These are phyloP conservation scores for Epirrhoe tristata DNA, from an alignment of 2,888 invertebrate species.

Conservation along the genomic window DNA sequence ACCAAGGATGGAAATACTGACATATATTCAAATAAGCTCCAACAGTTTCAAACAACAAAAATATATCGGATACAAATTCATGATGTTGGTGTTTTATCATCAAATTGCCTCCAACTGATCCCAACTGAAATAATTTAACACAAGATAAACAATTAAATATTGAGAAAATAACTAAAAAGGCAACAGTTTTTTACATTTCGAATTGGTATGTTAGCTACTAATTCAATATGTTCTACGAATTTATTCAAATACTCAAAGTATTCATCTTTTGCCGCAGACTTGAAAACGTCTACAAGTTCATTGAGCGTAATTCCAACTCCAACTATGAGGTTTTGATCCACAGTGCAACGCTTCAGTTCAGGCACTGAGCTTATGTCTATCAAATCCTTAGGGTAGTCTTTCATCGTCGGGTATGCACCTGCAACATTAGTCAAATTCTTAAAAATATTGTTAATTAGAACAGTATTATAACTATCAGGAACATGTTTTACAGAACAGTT, in stretches of 20 bases:
- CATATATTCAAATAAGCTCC: slow-evolving; percentile 62
- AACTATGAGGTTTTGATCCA: slow-evolving; percentile 71
- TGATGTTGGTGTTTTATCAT: slow-evolving; percentile 87
- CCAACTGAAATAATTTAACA: slow-evolving; percentile 58
- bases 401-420: slow-evolving; percentile 74
- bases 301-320: slow-evolving; percentile 70
- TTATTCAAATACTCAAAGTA: slow-evolving; percentile 87
- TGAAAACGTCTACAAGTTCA: slow-evolving; percentile 74
- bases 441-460: too few relatives aligned
- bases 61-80: slow-evolving; percentile 90
- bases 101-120: slow-evolving; percentile 89
- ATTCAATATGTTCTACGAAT: slow-evolving; percentile 87
- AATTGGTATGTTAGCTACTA: slow-evolving; percentile 90
- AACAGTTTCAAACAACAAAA: slow-evolving; percentile 75
- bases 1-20: too few relatives aligned
- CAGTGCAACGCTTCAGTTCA: slow-evolving; percentile 61
- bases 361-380: slow-evolving; percentile 70
- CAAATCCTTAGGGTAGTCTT: slow-evolving; percentile 61
- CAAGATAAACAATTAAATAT: too few relatives aligned
- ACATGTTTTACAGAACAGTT: too few relatives aligned
- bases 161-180: too few relatives aligned
- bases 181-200: slow-evolving; percentile 86
- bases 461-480: too few relatives aligned
- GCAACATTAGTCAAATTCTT: too few relatives aligned
- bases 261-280: slow-evolving; percentile 58